Percentiles rank a stretch among this genome's conserved stretches.
Conservation (phyloP, 2,888 invertebrate genomes). For the Timandra comae region DNA sequence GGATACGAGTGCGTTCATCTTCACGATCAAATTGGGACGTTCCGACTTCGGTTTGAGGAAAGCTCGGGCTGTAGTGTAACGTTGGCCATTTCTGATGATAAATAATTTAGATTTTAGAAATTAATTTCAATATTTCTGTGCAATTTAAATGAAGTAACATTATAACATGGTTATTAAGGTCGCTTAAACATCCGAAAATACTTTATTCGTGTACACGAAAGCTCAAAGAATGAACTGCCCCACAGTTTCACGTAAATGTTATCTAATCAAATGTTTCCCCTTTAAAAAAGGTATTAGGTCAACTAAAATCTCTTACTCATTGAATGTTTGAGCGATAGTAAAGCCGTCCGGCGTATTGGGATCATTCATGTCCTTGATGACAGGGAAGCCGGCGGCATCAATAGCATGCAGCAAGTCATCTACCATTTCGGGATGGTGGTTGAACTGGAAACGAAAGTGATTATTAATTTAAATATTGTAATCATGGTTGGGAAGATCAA, state of each 20-base stretch:
- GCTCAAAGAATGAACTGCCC: too few relatives aligned
- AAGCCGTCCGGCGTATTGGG: slow-evolving; percentile 77
- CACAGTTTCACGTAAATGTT: too few relatives aligned
- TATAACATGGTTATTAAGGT: too few relatives aligned
- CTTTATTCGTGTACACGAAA: too few relatives aligned
- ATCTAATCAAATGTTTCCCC: too few relatives aligned
- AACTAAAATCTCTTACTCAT: slow-evolving; percentile 63
- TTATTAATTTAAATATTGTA: too few relatives aligned
- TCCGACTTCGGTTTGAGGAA: slow-evolving; percentile 58
- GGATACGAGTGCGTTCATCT: slow-evolving; percentile 75
- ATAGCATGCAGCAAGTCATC: slow-evolving; percentile 74
- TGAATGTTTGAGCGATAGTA: slow-evolving; percentile 77
- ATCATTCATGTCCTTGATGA: slow-evolving; percentile 78
- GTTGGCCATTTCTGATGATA: slow-evolving; percentile 72
- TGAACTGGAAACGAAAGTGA: slow-evolving; percentile 58
- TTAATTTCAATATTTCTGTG: too few relatives aligned
- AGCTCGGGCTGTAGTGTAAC: slow-evolving; percentile 77
- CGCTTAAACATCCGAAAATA: too few relatives aligned
- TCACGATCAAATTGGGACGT: slow-evolving; percentile 75
- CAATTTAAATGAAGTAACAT: too few relatives aligned
- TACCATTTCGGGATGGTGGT: slow-evolving; percentile 72
- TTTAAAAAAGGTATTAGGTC: too few relatives aligned
- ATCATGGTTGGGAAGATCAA: too few relatives aligned
- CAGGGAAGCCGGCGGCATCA: slow-evolving; percentile 69
- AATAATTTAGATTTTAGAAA: neutral